Conservation (phyloP, 2,888 invertebrate species). For the Candidula unifasciata region DNA sequence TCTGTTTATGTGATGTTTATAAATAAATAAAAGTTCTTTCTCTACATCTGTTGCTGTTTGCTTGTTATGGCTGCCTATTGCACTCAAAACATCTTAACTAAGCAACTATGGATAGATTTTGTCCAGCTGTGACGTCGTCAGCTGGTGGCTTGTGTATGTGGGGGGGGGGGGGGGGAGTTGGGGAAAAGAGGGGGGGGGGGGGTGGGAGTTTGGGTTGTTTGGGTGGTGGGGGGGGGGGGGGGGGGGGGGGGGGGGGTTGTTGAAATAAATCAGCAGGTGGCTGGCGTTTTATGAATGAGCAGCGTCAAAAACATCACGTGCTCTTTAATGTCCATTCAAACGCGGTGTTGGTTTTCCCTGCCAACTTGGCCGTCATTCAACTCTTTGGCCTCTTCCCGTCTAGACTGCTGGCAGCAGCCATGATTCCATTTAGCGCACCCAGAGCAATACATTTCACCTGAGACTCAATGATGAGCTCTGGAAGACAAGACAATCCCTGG, state of each 20-base stretch:
- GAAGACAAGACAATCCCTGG: no score
- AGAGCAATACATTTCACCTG: neutral
- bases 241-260: no score
- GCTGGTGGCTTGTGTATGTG: no score
- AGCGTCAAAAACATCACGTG: neutral
- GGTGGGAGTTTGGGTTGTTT: no score
- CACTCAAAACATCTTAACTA: neutral
- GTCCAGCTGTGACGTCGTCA: no score
- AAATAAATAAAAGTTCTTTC: no score
- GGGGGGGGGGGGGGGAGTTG: no score
- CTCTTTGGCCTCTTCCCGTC: neutral
- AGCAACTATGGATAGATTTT: neutral
- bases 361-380: neutral
- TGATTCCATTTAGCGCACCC: neutral
- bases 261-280: neutral
- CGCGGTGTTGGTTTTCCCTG: neutral
- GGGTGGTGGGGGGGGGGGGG: no score
- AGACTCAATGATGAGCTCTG: no score
- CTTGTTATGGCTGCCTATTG: neutral
- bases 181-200: no score
- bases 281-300: neutral
- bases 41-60: neutral
- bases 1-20: no score
- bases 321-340: slow-evolving; percentile 17
- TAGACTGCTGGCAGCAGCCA: neutral